Evolutionary conservation across 2,113 vertebrate genomes (phyloP).

Genomic region (Accipiter cooperii): DNA sequence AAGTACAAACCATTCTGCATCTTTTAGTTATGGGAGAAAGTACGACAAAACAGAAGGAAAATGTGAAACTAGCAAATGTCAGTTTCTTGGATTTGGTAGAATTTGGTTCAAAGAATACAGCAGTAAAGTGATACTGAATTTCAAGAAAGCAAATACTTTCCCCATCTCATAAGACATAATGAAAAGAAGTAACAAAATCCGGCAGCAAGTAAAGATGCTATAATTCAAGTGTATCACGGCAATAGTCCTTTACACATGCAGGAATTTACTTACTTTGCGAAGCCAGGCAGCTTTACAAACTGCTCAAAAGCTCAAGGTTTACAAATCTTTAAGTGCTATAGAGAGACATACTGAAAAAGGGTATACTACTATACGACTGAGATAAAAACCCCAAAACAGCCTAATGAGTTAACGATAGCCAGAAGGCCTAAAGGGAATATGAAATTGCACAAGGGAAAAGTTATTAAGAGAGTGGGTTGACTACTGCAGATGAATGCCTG

Average conservation of each 20-base stretch:
- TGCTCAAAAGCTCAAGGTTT: background rate
- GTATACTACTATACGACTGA: background rate
- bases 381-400: background rate
- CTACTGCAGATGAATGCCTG: background rate
- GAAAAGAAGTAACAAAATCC: constrained; percentile 1
- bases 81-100: background rate
- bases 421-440: background rate
- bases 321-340: background rate
- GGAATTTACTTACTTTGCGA: background rate
- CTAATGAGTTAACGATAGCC: background rate
- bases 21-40: background rate
- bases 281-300: background rate
- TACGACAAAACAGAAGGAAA: background rate
- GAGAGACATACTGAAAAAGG: background rate
- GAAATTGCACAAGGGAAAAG: background rate
- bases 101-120: background rate
- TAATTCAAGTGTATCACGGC: background rate
- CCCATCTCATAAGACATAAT: background rate
- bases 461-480: background rate
- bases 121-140: constrained; percentile 14
- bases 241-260: background rate
- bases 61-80: background rate
- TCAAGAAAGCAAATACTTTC: constrained; percentile 43
- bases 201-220: background rate
- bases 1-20: background rate